A percentile compares a stretch with the other conserved stretches of the same genome.
Evolutionary conservation across 2,113 vertebrate species (phyloP).

Genomic region (Colaptes auratus): DNA sequence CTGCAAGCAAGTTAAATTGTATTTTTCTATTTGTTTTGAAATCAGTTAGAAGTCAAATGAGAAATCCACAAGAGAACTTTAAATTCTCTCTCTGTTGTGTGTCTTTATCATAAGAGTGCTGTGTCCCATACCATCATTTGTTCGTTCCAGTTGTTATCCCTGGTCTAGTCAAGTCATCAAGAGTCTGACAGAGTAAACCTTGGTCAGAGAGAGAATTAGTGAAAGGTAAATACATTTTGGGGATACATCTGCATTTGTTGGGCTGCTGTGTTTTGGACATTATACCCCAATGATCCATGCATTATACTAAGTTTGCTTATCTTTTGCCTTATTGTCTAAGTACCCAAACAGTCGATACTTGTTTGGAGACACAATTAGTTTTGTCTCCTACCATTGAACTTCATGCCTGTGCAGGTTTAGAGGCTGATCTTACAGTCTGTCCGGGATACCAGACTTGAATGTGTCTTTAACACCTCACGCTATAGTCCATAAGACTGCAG

Average conservation of each 20-base stretch:
- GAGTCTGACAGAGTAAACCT: neutral
- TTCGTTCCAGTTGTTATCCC: neutral
- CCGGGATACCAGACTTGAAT: neutral
- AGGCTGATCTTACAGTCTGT: conserved; percentile 1
- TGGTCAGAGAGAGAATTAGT: neutral
- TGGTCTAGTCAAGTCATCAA: conserved; percentile 4
- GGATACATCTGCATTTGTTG: neutral
- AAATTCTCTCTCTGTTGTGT: neutral
- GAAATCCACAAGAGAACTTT: neutral
- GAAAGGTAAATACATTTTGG: conserved; percentile 3
- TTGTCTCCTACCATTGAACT: neutral
- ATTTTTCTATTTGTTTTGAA: neutral
- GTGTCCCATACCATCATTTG: neutral
- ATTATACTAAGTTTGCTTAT: neutral
- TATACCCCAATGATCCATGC: neutral
- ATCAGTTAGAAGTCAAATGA: neutral
- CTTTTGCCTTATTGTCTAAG: neutral
- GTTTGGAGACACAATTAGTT: neutral
- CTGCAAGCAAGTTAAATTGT: neutral
- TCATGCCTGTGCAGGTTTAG: neutral
- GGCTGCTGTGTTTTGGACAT: neutral
- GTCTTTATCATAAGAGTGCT: neutral
- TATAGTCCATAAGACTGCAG: conserved; percentile 32
- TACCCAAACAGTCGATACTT: neutral
- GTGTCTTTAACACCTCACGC: conserved; percentile 4